Percentiles rank a stretch among this genome's conserved stretches.
phyloP scores from a whole-genome alignment of 1,140 invertebrate species.

The Acromyrmex echinatior region DNA sequence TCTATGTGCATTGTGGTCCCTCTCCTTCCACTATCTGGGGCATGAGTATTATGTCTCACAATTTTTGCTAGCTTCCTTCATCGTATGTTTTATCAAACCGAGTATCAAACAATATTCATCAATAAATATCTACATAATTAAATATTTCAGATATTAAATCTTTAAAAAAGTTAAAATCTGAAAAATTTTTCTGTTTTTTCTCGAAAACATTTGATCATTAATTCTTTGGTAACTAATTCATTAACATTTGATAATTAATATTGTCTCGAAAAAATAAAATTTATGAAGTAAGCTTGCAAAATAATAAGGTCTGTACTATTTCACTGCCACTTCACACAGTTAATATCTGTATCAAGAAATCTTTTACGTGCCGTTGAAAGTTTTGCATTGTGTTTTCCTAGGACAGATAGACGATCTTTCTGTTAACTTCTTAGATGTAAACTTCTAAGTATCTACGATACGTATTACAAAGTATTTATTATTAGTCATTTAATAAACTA shows the following conservation, averaged over 20 bases:
- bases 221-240: neutral
- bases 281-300: slow-evolving; percentile 76
- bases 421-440: slow-evolving; percentile 71
- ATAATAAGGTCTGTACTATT: slow-evolving; percentile 82
- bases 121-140: neutral
- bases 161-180: neutral
- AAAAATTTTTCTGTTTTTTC: neutral
- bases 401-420: slow-evolving; percentile 70
- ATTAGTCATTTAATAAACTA: slow-evolving; percentile 66
- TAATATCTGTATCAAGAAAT: slow-evolving; percentile 69
- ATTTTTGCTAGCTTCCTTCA: slow-evolving; percentile 79
- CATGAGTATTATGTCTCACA: slow-evolving; percentile 81
- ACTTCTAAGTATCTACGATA: slow-evolving; percentile 64
- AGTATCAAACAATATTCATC: neutral
- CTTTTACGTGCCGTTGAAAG: slow-evolving; percentile 68
- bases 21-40: slow-evolving; percentile 80
- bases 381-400: slow-evolving; percentile 77
- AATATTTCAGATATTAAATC: neutral
- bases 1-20: slow-evolving; percentile 84
- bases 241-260: neutral
- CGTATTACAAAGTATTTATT: slow-evolving; percentile 68
- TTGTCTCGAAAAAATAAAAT: slow-evolving; percentile 17
- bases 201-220: neutral
- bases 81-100: neutral
- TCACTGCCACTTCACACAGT: slow-evolving; percentile 79